Evolutionary conservation across 2,113 vertebrate species (phyloP).

Genomic region (Corydoras sp.): DNA sequence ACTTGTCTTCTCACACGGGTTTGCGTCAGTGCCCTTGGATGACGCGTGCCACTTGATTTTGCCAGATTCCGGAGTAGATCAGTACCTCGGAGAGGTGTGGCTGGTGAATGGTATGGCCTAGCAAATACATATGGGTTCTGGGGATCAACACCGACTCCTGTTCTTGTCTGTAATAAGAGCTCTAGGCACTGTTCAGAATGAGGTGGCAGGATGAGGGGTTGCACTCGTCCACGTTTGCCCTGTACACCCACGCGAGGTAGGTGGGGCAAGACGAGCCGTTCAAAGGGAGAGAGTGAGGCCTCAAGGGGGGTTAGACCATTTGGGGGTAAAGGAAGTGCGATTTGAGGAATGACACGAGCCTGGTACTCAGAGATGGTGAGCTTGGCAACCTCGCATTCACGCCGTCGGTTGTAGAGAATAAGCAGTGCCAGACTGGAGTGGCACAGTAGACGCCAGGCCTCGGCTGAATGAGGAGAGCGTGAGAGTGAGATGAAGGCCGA

Average conservation of each 20-base stretch:
- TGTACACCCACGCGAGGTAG: constrained; percentile 64
- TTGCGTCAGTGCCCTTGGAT: constrained; percentile 59
- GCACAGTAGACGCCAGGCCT: constrained; percentile 71
- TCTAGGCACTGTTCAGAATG: constrained; percentile 69
- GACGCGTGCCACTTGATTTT: constrained; percentile 64
- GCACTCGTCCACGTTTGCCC: constrained; percentile 66
- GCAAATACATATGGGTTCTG: constrained; percentile 70
- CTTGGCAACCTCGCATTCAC: constrained; percentile 72
- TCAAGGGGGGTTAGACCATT: constrained; percentile 53
- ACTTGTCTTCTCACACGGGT: constrained; percentile 66
- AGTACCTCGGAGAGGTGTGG: constrained; percentile 67
- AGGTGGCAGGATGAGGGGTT: constrained; percentile 67
- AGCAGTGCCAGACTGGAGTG: constrained; percentile 71
- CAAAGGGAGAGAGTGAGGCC: constrained; percentile 65
- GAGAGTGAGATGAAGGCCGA: constrained; percentile 65
- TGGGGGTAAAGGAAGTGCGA: constrained; percentile 26
- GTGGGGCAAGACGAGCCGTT: constrained; percentile 63
- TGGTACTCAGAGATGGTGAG: constrained; percentile 68
- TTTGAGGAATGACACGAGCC: constrained; percentile 50
- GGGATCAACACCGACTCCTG: constrained; percentile 67
- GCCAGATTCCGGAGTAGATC: constrained; percentile 69
- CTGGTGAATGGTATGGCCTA: constrained; percentile 68
- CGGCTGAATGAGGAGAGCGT: constrained; percentile 64
- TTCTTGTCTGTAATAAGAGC: constrained; percentile 66
- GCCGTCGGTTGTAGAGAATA: constrained; percentile 72